Evolutionary conservation across 2,113 vertebrate genomes (phyloP), one percentile per base, ranked within the genome.

Genomic region (Gasterosteus aculeatus): DNA sequence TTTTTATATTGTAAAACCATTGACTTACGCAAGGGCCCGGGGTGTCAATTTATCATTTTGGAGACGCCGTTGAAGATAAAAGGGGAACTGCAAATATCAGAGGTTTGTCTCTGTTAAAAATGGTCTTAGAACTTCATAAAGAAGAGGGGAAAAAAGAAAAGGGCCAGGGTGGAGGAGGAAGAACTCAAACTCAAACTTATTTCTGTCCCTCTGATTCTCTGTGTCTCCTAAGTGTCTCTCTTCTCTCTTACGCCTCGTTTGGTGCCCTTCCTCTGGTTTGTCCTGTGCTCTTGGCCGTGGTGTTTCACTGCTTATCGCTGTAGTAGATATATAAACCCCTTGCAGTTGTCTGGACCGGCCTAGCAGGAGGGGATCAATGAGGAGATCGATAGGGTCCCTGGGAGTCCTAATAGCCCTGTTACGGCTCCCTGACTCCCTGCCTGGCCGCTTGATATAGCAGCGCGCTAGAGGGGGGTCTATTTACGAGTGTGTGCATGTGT

Each of bases 361-460:
- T 53, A 90, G 87, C 75, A 85, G 85, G 80, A 84, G 84, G 74
- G 86, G 90, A 92, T 93, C 92, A 92, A 93, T 93, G 83, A 83
- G 78, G 72, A 83, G 90, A 93, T 92, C 90, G 82, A 93, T 92
- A 84, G 87, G 90, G 88, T 92, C 89, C 87, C 88, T 84, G 87
- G 87, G 88, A 91, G 86, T 90, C 86, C 85, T 93, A 92, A 91
- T 90, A 86, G 91, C 86, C 88, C 87, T 82, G 91, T 90, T 92
- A 91, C 89, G 87, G 86, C 88, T 90, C 85, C 85, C 87, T 87
- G 91, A 88, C 89, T 89, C 84, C 87, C 88, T 58, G 87, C 77
- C 85, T 88, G 81, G 75, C 76, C 82, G 78, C 67, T 80, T 85
- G 77, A 91, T 89, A 85, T 79, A 83, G 82, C 87, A 76, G 81